Evolutionary conservation across 2,797 vertebrate species (phyloP).

Genomic region (Rhinichthys osculus): DNA sequence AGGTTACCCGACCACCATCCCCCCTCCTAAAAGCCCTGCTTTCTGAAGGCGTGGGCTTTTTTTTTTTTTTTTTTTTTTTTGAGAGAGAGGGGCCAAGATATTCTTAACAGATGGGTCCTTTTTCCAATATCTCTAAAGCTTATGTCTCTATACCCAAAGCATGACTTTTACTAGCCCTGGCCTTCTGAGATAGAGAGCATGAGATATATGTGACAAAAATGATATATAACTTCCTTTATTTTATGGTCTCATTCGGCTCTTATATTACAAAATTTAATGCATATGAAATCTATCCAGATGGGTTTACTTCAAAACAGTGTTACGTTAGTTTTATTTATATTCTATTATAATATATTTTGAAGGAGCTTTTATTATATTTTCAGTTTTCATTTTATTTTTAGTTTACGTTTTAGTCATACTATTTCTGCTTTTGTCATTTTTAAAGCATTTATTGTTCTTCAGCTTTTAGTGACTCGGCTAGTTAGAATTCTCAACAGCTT

Average conservation of each 20-base stretch:
- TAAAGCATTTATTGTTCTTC: background rate
- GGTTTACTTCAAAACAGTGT: background rate
- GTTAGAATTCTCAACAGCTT: slow-evolving; percentile 51
- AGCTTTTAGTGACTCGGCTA: slow-evolving; percentile 8
- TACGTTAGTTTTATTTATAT: background rate
- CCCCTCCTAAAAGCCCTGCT: slow-evolving; percentile 19
- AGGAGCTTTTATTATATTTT: background rate
- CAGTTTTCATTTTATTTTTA: background rate
- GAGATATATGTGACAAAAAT: slow-evolving; percentile 22
- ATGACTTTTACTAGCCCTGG: slow-evolving; percentile 14
- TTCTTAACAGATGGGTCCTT: slow-evolving; percentile 54
- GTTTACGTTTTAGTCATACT: background rate
- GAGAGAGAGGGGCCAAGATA: background rate
- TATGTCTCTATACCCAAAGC: slow-evolving; percentile 18
- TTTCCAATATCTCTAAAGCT: slow-evolving; percentile 39
- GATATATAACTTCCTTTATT: slow-evolving; percentile 39
- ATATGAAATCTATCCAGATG: background rate
- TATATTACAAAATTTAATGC: background rate
- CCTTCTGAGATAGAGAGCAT: background rate
- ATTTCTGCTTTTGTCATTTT: background rate
- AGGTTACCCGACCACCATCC: slow-evolving; percentile 10
- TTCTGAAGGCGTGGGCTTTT: background rate
- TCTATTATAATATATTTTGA: background rate
- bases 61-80: background rate
- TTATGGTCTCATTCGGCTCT: background rate